phyloP scores from a whole-genome alignment of 1,140 invertebrate genomes.

The Drosophila teissieri region DNA sequence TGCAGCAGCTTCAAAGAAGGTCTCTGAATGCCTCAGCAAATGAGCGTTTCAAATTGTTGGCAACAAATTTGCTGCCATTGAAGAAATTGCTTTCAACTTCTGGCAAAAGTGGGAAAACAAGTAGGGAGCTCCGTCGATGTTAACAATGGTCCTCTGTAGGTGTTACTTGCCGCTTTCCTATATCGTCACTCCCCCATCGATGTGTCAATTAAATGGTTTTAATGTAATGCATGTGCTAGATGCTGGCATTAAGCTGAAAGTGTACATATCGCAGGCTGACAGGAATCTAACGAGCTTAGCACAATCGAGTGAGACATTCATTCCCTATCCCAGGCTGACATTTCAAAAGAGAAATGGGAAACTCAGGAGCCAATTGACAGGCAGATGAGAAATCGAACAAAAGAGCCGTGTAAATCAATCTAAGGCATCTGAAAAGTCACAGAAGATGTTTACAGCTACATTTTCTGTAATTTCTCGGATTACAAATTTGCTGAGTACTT shows the following conservation, averaged over 20 bases:
- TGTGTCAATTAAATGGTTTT: slow-evolving; percentile 79
- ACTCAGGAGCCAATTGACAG: slow-evolving; percentile 17
- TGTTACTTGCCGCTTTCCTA: slow-evolving; percentile 24
- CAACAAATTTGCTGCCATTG: slow-evolving; percentile 80
- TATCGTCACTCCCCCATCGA: slow-evolving; percentile 42
- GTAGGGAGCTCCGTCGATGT: slow-evolving; percentile 25
- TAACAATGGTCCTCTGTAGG: slow-evolving; percentile 33
- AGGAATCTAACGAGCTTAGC: slow-evolving; percentile 42
- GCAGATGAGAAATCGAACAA: slow-evolving; percentile 3
- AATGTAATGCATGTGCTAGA: slow-evolving; percentile 64
- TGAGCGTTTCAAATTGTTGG: slow-evolving; percentile 78
- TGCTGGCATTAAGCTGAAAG: slow-evolving; percentile 52
- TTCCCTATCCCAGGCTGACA: slow-evolving; percentile 34
- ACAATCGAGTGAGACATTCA: slow-evolving; percentile 33
- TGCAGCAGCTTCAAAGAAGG: slow-evolving; percentile 54
- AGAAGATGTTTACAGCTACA: neutral
- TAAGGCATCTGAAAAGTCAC: slow-evolving; percentile 6
- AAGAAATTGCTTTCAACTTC: slow-evolving; percentile 61
- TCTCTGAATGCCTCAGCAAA: slow-evolving; percentile 67
- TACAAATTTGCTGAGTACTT: neutral
- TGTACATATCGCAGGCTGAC: slow-evolving; percentile 43
- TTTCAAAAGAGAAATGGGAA: slow-evolving; percentile 6
- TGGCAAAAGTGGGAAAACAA: slow-evolving; percentile 1
- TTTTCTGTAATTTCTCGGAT: neutral
- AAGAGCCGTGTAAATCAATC: slow-evolving; percentile 38